Percentiles rank a stretch among this genome's conserved stretches.
phyloP scores from a whole-genome alignment of 1,140 invertebrate genomes.

The Riptortus pedestris region DNA sequence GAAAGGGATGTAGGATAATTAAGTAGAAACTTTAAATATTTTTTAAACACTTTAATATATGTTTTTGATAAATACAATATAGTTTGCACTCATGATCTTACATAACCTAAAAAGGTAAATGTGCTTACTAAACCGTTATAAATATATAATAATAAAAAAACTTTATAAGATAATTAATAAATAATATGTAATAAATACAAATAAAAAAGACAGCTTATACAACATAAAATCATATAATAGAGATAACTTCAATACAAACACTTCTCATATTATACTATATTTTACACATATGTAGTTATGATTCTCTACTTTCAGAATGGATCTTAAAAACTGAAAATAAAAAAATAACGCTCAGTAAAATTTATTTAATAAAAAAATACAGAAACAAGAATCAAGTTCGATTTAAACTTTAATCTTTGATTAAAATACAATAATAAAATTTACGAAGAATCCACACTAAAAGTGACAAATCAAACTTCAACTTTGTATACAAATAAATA shows the following conservation, averaged over 20 bases:
- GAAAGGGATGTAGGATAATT: too few species aligned
- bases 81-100: slow-evolving; percentile 14
- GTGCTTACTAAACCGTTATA: slow-evolving; percentile 13
- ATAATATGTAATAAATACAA: slow-evolving; percentile 27
- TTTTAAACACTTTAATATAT: slow-evolving; percentile 16
- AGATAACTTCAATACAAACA: slow-evolving; percentile 16
- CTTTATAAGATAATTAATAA: slow-evolving; percentile 25
- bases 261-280: slow-evolving; percentile 11
- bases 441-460: background rate
- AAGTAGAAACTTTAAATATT: slow-evolving; percentile 2
- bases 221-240: slow-evolving; percentile 22
- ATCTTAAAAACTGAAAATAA: background rate
- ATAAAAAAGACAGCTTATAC: slow-evolving; percentile 26
- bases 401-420: slow-evolving; percentile 9
- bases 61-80: slow-evolving; percentile 15
- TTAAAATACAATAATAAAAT: background rate
- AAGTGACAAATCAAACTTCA: background rate
- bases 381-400: background rate
- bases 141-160: slow-evolving; percentile 19
- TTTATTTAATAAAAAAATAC: background rate
- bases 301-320: slow-evolving; percentile 11
- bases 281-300: background rate
- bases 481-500: background rate
- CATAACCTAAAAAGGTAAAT: slow-evolving; percentile 12
- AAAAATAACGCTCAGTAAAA: slow-evolving; percentile 3